These are phyloP conservation scores for Selenia dentaria DNA, from an alignment of 2,888 invertebrate genomes.

Conservation along the genomic window DNA sequence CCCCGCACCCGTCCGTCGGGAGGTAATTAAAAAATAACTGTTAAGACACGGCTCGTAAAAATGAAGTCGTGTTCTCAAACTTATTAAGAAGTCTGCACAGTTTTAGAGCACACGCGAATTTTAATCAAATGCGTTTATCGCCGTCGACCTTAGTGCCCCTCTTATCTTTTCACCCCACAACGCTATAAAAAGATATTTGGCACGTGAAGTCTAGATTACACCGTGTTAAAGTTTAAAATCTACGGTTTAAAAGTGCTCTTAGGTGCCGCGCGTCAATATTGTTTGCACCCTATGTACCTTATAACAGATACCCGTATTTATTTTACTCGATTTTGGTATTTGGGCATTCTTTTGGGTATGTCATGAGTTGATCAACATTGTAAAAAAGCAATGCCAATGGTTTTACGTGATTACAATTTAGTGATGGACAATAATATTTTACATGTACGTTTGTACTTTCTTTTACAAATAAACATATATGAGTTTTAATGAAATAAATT, in stretches of 20 bases:
- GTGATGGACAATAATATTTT: too few relatives aligned
- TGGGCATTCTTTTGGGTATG: too few relatives aligned
- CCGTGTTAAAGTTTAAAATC: slow-evolving; percentile 4
- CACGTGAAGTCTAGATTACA: slow-evolving; percentile 20
- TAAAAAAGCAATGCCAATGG: too few relatives aligned
- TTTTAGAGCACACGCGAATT: slow-evolving; percentile 58
- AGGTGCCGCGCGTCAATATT: too few relatives aligned
- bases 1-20: slow-evolving; percentile 68
- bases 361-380: too few relatives aligned
- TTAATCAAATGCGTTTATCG: slow-evolving; percentile 64
- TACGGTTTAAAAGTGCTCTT: neutral
- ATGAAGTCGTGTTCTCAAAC: slow-evolving; percentile 75
- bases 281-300: too few relatives aligned
- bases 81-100: slow-evolving; percentile 78
- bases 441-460: too few relatives aligned
- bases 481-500: too few relatives aligned
- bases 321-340: too few relatives aligned
- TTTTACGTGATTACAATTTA: too few relatives aligned
- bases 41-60: slow-evolving; percentile 77
- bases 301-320: too few relatives aligned
- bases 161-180: slow-evolving; percentile 43
- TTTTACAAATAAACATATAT: too few relatives aligned
- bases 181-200: slow-evolving; percentile 30
- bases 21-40: slow-evolving; percentile 81
- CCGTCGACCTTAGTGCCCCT: slow-evolving; percentile 43